Conservation (phyloP, 1,140 invertebrate species). For the Aphaenogaster floridana region DNA sequence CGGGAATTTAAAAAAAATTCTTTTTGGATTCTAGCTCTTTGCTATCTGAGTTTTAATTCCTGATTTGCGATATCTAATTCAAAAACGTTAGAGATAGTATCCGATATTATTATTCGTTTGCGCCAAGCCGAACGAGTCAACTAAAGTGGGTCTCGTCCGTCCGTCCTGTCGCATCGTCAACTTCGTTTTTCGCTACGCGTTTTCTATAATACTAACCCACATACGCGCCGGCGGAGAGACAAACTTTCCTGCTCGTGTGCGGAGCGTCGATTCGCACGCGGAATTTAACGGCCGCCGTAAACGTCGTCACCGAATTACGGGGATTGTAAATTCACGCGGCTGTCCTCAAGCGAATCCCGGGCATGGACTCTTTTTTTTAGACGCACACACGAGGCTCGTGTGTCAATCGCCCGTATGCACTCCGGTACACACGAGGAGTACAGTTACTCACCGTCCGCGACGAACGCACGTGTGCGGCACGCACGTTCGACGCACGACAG, state of each 20-base stretch:
- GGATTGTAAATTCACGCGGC: slow-evolving; percentile 4
- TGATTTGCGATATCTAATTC: neutral
- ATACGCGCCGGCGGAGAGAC: neutral
- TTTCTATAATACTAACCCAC: slow-evolving; percentile 56
- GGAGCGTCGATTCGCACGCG: neutral
- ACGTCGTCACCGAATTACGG: slow-evolving; percentile 17
- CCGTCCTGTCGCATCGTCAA: neutral
- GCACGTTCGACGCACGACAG: neutral
- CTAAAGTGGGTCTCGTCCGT: neutral
- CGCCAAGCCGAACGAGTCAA: neutral
- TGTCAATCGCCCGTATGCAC: slow-evolving; percentile 36
- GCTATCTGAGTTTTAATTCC: too few species aligned
- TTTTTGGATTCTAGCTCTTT: too few species aligned
- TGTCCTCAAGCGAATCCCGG: neutral
- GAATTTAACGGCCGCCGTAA: slow-evolving; percentile 1
- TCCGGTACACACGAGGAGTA: slow-evolving; percentile 1
- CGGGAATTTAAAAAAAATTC: too few species aligned
- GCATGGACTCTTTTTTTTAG: neutral
- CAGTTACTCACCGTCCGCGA: slow-evolving; percentile 31
- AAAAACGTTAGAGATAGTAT: neutral
- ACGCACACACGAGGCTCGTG: slow-evolving; percentile 27
- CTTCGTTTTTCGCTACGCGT: slow-evolving; percentile 19
- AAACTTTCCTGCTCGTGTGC: neutral
- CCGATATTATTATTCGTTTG: neutral
- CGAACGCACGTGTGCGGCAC: slow-evolving; percentile 14